Percentiles rank a stretch among this genome's conserved stretches.
phyloP scores from a whole-genome alignment of 1,140 invertebrate genomes.

The Scaptomyza pallida region DNA sequence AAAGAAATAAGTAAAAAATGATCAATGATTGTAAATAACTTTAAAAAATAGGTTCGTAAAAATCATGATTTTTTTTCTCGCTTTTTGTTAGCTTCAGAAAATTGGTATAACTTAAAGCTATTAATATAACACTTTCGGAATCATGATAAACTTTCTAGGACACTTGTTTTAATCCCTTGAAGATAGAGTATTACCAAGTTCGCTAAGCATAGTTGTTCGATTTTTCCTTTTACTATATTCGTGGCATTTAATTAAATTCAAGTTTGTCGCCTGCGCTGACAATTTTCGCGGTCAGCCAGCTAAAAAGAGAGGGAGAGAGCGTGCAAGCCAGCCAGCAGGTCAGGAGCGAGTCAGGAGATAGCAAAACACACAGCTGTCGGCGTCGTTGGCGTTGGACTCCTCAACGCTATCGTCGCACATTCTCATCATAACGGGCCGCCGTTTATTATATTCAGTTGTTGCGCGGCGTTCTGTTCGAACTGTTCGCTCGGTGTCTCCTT shows the following conservation, averaged over 20 bases:
- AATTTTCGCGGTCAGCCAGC: conserved; percentile 68
- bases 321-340: conserved; percentile 8
- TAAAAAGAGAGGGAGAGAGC: conserved; percentile 27
- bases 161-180: neutral
- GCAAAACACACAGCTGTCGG: conserved; percentile 16
- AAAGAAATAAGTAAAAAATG: no score
- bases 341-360: conserved; percentile 52
- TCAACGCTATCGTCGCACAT: conserved; percentile 48
- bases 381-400: conserved; percentile 22
- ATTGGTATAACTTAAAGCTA: no score
- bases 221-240: conserved; percentile 31
- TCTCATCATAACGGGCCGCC: conserved; percentile 36
- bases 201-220: conserved; percentile 4
- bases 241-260: conserved; percentile 76
- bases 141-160: no score
- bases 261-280: conserved; percentile 71
- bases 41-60: no score
- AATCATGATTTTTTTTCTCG: no score
- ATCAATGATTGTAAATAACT: no score
- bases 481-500: conserved; percentile 70
- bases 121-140: no score
- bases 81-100: no score
- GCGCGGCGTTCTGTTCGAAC: conserved; percentile 66
- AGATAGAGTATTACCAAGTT: conserved; percentile 7
- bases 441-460: conserved; percentile 61